Evolutionary conservation across 2,888 invertebrate genomes (phyloP), one percentile per base, ranked within the genome.

Genomic region (Conus canariensis): DNA sequence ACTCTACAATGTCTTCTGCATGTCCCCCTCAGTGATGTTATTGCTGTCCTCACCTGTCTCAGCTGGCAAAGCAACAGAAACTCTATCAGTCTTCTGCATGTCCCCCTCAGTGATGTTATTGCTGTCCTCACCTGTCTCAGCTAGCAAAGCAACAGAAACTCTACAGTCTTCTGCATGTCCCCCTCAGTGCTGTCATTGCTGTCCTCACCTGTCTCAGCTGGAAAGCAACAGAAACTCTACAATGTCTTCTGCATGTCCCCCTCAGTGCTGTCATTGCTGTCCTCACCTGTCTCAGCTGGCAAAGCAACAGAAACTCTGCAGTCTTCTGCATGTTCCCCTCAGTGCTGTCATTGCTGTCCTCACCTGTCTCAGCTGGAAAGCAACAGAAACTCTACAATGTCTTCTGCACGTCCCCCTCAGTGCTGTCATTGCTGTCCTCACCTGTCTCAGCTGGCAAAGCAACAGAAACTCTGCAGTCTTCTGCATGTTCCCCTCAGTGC

Each of bases 31-130:
- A 14, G 90, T 90, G 12, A 90, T 90, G 45, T 93, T 93, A 25
- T 85, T 90, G 25, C 90, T 89, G 7, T 93, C 91, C 7, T 91
- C 92, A 70, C 91, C 92, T 45, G 90, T 90, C 90, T 90, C 91
- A 1, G 89, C 92, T 91, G n/a, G n/a, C n/a, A n/a, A n/a, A n/a
- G n/a, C n/a, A n/a, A n/a, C n/a, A n/a, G n/a, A n/a, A n/a, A n/a
- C n/a, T n/a, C n/a, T n/a, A n/a, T n/a, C n/a, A 58, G 12, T 98
- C 95, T 98, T 98, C 96, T 98, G 98, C 12, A 98, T 97, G 93
- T 97, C 96, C n/a, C 95, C 94, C 45, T 97, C 58, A 14, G 90
- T 90, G 12, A 90, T 90, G 30, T 93, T 93, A 25, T 83, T 90
- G 25, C 89, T 89, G 7, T 93, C 91, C 6, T 91, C 92, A 74